These are phyloP conservation scores for Phortica variegata DNA, from an alignment of 1,140 invertebrate genomes.

Conservation along the genomic window DNA sequence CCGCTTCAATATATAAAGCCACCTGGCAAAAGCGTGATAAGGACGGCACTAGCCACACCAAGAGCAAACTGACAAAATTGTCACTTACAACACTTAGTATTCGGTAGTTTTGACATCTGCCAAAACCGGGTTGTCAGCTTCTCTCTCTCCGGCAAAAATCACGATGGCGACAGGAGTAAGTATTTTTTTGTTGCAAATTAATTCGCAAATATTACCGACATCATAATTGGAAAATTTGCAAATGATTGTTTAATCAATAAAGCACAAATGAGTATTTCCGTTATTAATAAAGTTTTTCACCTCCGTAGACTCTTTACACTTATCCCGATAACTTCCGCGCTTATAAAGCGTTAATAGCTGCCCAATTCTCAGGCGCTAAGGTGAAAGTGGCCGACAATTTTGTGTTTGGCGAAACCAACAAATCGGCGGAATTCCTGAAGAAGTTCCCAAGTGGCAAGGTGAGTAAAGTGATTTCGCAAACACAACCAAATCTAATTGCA, in stretches of 20 bases:
- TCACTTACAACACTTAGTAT: too few relatives aligned
- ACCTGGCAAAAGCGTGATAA: neutral
- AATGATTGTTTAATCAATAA: conserved; percentile 6
- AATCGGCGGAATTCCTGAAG: conserved; percentile 78
- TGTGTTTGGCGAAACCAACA: conserved; percentile 92
- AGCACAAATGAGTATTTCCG: neutral
- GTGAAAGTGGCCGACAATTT: conserved; percentile 84
- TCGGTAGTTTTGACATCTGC: neutral
- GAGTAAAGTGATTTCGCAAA: conserved; percentile 27
- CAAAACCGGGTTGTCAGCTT: conserved; percentile 14
- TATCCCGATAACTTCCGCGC: conserved; percentile 95
- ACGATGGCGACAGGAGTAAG: conserved; percentile 57
- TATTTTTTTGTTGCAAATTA: conserved; percentile 23
- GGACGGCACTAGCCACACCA: too few relatives aligned
- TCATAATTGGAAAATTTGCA: conserved; percentile 20
- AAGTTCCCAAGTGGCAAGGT: conserved; percentile 97
- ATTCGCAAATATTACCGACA: conserved; percentile 36
- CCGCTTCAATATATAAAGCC: too few relatives aligned
- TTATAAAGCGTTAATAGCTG: conserved; percentile 91
- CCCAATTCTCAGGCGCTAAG: conserved; percentile 87
- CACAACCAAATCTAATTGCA: too few relatives aligned
- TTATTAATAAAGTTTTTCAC: conserved; percentile 11
- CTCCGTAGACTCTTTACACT: conserved; percentile 86
- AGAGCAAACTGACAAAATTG: too few relatives aligned
- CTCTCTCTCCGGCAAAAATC: conserved; percentile 42